Evolutionary conservation across 2,888 invertebrate species (phyloP).

Genomic region (Tryphoninae sp.): DNA sequence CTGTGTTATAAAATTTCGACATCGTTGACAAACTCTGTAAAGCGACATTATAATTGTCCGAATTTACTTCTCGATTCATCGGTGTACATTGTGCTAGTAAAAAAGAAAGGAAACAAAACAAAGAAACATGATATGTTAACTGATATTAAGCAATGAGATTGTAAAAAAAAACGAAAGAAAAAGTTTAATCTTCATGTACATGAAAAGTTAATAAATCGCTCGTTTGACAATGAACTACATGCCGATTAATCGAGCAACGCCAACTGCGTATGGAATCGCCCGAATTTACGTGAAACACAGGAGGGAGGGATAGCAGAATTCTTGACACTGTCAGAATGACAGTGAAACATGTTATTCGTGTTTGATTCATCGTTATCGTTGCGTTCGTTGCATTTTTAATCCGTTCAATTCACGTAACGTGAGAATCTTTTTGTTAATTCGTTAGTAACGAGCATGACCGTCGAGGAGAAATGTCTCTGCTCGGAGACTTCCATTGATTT

Average conservation of each 20-base stretch:
- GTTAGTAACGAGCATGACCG: slow-evolving; percentile 63
- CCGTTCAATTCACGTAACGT: slow-evolving; percentile 16
- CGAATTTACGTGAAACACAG: slow-evolving; percentile 26
- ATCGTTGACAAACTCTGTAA: slow-evolving; percentile 35
- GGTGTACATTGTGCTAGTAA: slow-evolving; percentile 54
- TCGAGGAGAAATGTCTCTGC: slow-evolving; percentile 67
- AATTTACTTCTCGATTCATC: slow-evolving; percentile 45
- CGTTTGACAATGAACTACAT: slow-evolving; percentile 46
- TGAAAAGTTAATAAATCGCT: slow-evolving; percentile 52
- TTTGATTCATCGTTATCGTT: slow-evolving; percentile 54
- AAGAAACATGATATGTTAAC: slow-evolving; percentile 12
- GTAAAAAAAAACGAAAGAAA: slow-evolving; percentile 41
- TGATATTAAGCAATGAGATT: slow-evolving; percentile 47
- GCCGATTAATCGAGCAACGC: background rate
- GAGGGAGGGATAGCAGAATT: slow-evolving; percentile 13
- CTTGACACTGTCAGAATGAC: slow-evolving; percentile 34
- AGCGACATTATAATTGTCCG: slow-evolving; percentile 32
- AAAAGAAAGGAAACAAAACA: slow-evolving; percentile 15
- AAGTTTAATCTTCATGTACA: slow-evolving; percentile 51
- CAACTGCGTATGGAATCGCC: background rate
- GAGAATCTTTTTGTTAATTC: slow-evolving; percentile 50
- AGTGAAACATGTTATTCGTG: slow-evolving; percentile 70
- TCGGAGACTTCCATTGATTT: slow-evolving; percentile 69
- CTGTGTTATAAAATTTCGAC: slow-evolving; percentile 50
- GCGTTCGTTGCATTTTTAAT: slow-evolving; percentile 61